A percentile compares a stretch with the other conserved stretches of the same genome.
These are phyloP conservation scores for Sebastolobus altivelis DNA, from an alignment of 2,797 vertebrate species.

Conservation along the genomic window DNA sequence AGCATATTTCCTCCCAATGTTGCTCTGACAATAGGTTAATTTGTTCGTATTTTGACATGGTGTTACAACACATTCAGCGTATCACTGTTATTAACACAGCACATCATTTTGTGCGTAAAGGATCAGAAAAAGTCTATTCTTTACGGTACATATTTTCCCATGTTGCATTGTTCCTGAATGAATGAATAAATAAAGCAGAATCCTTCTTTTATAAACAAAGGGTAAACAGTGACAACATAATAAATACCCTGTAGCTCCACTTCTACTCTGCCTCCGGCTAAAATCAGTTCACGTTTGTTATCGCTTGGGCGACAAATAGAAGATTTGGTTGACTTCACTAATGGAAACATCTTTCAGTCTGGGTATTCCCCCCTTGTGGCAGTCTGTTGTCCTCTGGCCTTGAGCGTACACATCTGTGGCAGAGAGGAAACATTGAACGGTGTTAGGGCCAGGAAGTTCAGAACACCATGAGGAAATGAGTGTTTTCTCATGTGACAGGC, in stretches of 20 bases:
- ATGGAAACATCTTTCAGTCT: slow-evolving; percentile 90
- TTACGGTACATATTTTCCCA: not conserved
- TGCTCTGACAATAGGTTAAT: not conserved
- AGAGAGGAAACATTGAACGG: slow-evolving; percentile 23
- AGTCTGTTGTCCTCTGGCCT: slow-evolving; percentile 84
- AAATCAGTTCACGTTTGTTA: slow-evolving; percentile 15
- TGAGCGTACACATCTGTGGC: slow-evolving; percentile 89
- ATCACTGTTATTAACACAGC: not conserved
- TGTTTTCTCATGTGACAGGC: not conserved
- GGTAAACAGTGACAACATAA: not conserved
- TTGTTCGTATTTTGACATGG: not conserved
- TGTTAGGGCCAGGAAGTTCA: not conserved
- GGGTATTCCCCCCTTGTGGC: slow-evolving; percentile 87
- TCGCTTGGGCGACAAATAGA: slow-evolving; percentile 84
- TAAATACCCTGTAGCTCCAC: slow-evolving; percentile 2
- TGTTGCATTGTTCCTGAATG: not conserved
- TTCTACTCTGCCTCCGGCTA: not conserved
- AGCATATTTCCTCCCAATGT: not conserved
- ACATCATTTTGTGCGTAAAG: not conserved
- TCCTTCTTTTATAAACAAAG: not conserved
- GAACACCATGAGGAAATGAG: not conserved
- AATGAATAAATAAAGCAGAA: slow-evolving; percentile 18
- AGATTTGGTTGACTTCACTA: slow-evolving; percentile 92
- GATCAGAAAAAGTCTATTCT: not conserved
- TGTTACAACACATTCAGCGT: not conserved